These are phyloP conservation scores for Euleptes europaea DNA, from an alignment of 2,113 vertebrate genomes.

Conservation along the genomic window DNA sequence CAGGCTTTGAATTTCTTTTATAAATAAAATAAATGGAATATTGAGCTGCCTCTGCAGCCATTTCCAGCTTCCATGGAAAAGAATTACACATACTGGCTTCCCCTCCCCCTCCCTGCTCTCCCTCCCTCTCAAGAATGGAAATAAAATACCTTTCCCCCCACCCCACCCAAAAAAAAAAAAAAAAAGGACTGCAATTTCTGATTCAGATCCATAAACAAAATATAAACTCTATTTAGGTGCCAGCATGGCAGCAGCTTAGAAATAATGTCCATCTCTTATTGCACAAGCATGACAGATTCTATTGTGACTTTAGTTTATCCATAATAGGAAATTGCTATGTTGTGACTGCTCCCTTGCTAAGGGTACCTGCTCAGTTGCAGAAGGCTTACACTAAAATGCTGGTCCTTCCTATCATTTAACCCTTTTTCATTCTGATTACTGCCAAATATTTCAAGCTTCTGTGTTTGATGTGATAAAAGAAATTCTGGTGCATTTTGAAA, in stretches of 20 bases:
- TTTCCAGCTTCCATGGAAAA: constrained; percentile 81
- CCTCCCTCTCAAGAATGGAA: constrained; percentile 16
- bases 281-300: constrained; percentile 79
- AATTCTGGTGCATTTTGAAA: constrained; percentile 31
- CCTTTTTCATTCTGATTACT: constrained; percentile 46
- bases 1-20: constrained; percentile 88
- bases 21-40: constrained; percentile 90
- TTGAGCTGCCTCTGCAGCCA: constrained; percentile 81
- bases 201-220: constrained; percentile 82
- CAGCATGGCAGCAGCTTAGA: constrained; percentile 68
- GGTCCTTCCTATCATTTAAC: constrained; percentile 43
- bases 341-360: constrained; percentile 66
- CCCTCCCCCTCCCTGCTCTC: not conserved
- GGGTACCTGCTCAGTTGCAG: constrained; percentile 63
- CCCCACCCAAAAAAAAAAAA: not conserved
- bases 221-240: constrained; percentile 77
- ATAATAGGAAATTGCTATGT: constrained; percentile 83
- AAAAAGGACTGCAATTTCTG: constrained; percentile 69
- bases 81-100: constrained; percentile 80
- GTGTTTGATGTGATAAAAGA: constrained; percentile 28
- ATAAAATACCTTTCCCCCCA: not conserved
- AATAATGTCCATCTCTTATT: constrained; percentile 81
- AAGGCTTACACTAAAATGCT: constrained; percentile 58
- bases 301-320: constrained; percentile 80
- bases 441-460: constrained; percentile 54